These are phyloP conservation scores for Ptychoptera contaminata DNA, from an alignment of 2,888 invertebrate genomes.

Conservation along the genomic window DNA sequence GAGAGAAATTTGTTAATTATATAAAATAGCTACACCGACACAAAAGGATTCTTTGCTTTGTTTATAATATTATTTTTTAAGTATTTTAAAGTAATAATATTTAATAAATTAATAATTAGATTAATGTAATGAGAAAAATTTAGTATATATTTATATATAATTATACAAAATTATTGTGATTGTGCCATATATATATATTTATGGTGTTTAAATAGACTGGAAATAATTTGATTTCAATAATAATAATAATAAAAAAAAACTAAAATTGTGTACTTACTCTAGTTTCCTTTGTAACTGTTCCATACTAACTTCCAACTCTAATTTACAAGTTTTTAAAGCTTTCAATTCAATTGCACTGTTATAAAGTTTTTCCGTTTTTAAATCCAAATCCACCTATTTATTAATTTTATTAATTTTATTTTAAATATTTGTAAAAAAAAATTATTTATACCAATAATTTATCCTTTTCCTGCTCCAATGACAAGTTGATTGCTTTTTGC, in stretches of 20 bases:
- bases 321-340: slow-evolving; percentile 38
- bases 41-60: background rate
- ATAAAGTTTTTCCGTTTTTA: slow-evolving; percentile 52
- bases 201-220: background rate
- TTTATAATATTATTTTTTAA: too few species aligned
- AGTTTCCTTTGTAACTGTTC: slow-evolving; percentile 40
- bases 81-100: too few species aligned
- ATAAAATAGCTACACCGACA: too few species aligned
- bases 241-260: background rate
- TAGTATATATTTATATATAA: background rate
- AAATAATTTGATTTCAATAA: background rate
- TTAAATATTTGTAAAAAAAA: too few species aligned
- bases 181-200: slow-evolving; percentile 3
- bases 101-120: background rate
- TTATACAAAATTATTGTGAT: background rate
- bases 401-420: slow-evolving; percentile 2
- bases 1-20: too few species aligned
- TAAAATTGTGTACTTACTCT: slow-evolving; percentile 23
- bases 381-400: slow-evolving; percentile 42
- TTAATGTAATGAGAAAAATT: background rate
- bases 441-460: slow-evolving; percentile 38
- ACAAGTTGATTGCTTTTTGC: slow-evolving; percentile 43
- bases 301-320: slow-evolving; percentile 37
- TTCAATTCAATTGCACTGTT: slow-evolving; percentile 48
- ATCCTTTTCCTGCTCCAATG: slow-evolving; percentile 58